Evolutionary conservation across 2,797 vertebrate genomes (phyloP).

Genomic region (Cirrhinus molitorella): DNA sequence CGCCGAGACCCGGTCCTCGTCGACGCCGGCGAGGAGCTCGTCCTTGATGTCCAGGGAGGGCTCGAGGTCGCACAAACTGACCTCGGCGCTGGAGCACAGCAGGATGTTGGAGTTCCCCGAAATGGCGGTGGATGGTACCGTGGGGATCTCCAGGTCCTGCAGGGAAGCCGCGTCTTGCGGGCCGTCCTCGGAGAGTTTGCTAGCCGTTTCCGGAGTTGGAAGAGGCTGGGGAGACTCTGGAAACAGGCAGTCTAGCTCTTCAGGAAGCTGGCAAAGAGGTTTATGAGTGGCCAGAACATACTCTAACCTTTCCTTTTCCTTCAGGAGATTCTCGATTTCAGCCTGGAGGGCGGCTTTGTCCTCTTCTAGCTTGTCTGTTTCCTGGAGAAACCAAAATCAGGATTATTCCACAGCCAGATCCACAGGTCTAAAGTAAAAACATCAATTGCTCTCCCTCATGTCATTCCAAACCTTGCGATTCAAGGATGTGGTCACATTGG

Average conservation of each 20-base stretch:
- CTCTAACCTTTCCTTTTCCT: conserved; percentile 96
- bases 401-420: background rate
- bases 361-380: conserved; percentile 95
- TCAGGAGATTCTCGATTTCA: conserved; percentile 92
- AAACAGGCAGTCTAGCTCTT: conserved; percentile 87
- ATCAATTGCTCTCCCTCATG: too few species aligned
- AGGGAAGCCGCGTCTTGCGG: conserved; percentile 75
- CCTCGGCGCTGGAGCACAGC: conserved; percentile 82
- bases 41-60: conserved; percentile 89
- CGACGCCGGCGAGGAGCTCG: conserved; percentile 82
- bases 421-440: background rate
- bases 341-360: conserved; percentile 91
- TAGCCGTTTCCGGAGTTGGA: conserved; percentile 69
- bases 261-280: conserved; percentile 90
- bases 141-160: conserved; percentile 81
- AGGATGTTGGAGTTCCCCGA: conserved; percentile 85
- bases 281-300: conserved; percentile 91
- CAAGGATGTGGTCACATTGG: background rate
- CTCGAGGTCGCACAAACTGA: conserved; percentile 82
- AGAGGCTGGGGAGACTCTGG: conserved; percentile 81
- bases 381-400: conserved; percentile 77
- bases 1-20: conserved; percentile 76
- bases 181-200: conserved; percentile 75
- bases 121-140: conserved; percentile 79
- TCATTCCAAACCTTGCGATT: background rate